phyloP scores from a whole-genome alignment of 1,140 invertebrate species.

The Zaprionus ghesquierei region DNA sequence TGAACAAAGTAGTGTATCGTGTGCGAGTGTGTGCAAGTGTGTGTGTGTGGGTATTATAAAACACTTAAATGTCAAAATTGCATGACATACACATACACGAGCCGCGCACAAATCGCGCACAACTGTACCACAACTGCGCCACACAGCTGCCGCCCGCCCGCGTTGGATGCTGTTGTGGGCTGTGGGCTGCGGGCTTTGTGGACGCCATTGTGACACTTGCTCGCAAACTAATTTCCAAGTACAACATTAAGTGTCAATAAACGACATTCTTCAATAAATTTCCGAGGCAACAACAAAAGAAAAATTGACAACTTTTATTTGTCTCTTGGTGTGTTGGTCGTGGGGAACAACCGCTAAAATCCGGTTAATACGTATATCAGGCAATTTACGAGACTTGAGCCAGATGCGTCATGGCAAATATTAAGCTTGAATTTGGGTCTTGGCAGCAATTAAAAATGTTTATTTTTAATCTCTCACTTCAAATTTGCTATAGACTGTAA shows the following conservation, averaged over 20 bases:
- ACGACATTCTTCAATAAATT: constrained; percentile 48
- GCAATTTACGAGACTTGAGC: constrained; percentile 11
- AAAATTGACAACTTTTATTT: constrained; percentile 61
- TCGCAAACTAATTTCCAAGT: constrained; percentile 44
- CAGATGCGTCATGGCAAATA: constrained; percentile 34
- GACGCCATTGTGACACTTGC: constrained; percentile 1
- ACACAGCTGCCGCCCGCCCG: neutral
- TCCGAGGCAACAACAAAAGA: constrained; percentile 12
- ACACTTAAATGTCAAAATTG: constrained; percentile 45
- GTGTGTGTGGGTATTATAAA: constrained; percentile 46
- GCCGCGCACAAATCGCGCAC: constrained; percentile 4
- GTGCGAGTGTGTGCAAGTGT: constrained; percentile 10
- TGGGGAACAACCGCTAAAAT: constrained; percentile 52
- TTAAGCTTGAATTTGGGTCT: constrained; percentile 26
- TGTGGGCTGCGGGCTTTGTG: neutral
- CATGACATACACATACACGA: constrained; percentile 10
- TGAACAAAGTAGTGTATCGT: neutral
- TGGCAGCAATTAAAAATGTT: constrained; percentile 24
- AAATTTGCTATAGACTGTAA: constrained; percentile 13
- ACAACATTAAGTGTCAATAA: constrained; percentile 29
- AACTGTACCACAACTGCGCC: constrained; percentile 28
- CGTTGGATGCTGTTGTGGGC: neutral
- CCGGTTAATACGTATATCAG: constrained; percentile 54
- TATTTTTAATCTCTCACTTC: constrained; percentile 8
- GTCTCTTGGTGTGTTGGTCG: constrained; percentile 6